Evolutionary conservation across 2,888 invertebrate species (phyloP).

Genomic region (Thereva nobilitata): DNA sequence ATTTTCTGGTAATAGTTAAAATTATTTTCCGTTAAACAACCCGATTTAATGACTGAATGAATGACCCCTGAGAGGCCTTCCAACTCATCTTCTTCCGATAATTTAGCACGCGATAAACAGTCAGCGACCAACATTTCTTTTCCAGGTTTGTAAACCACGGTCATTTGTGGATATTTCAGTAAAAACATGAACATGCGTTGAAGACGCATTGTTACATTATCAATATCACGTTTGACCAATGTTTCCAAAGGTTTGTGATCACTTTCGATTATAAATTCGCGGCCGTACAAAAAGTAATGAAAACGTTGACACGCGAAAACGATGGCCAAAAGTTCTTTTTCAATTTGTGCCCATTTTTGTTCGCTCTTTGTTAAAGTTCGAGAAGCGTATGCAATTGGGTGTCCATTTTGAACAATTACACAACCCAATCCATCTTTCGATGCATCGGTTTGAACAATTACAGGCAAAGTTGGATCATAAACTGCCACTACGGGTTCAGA

Average conservation of each 20-base stretch:
- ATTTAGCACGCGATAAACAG: conserved; percentile 44
- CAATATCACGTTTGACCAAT: conserved; percentile 46
- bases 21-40: conserved; percentile 39
- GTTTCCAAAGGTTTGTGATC: conserved; percentile 51
- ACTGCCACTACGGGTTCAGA: conserved; percentile 33
- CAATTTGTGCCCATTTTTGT: conserved; percentile 52
- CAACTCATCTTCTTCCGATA: conserved; percentile 37
- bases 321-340: conserved; percentile 52
- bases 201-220: conserved; percentile 47
- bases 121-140: conserved; percentile 48
- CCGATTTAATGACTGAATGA: conserved; percentile 37
- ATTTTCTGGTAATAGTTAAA: neutral
- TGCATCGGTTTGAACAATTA: conserved; percentile 48
- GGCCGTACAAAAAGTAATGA: conserved; percentile 48
- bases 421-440: conserved; percentile 47
- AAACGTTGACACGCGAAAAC: conserved; percentile 50
- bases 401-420: conserved; percentile 49
- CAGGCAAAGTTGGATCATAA: conserved; percentile 42
- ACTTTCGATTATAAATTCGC: conserved; percentile 45
- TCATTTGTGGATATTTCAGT: conserved; percentile 45
- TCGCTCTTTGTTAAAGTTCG: conserved; percentile 47
- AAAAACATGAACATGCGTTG: conserved; percentile 48
- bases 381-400: conserved; percentile 51
- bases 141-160: conserved; percentile 46
- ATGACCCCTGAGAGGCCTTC: conserved; percentile 35